A percentile compares a stretch with the other conserved stretches of the same genome.
These are phyloP conservation scores for Bilobella aurantiaca DNA, from an alignment of 1,140 invertebrate genomes.

Conservation along the genomic window DNA sequence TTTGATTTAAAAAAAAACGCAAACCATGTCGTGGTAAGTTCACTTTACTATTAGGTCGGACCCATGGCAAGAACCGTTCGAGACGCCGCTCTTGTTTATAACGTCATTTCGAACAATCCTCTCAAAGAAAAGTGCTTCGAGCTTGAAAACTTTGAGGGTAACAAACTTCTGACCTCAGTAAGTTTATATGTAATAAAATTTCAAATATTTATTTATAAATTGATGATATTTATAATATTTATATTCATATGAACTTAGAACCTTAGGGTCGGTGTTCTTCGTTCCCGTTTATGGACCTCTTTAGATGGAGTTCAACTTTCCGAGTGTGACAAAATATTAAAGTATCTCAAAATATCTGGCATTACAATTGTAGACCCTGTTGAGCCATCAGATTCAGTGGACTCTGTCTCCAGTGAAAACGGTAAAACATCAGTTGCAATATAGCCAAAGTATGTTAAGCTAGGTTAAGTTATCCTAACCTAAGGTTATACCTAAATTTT, in stretches of 20 bases:
- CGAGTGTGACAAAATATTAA: neutral
- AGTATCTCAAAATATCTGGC: neutral
- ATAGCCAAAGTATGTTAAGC: neutral
- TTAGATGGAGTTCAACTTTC: neutral
- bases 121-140: neutral
- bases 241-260: neutral
- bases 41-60: slow-evolving; percentile 4
- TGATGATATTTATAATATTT: neutral
- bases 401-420: neutral
- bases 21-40: too few species aligned
- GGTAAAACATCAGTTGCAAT: too few species aligned
- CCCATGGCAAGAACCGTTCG: slow-evolving; percentile 16
- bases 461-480: neutral
- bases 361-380: neutral
- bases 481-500: neutral
- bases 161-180: neutral
- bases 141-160: neutral
- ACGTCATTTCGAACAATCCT: slow-evolving; percentile 2
- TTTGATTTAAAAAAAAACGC: too few species aligned
- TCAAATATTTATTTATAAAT: neutral
- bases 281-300: slow-evolving; percentile 10
- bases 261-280: slow-evolving; percentile 9
- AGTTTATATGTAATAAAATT: neutral
- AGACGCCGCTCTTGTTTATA: slow-evolving; percentile 8
- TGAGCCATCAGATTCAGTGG: neutral